Evolutionary conservation across 2,797 vertebrate species (phyloP).

Genomic region (Phataginus tricuspis): DNA sequence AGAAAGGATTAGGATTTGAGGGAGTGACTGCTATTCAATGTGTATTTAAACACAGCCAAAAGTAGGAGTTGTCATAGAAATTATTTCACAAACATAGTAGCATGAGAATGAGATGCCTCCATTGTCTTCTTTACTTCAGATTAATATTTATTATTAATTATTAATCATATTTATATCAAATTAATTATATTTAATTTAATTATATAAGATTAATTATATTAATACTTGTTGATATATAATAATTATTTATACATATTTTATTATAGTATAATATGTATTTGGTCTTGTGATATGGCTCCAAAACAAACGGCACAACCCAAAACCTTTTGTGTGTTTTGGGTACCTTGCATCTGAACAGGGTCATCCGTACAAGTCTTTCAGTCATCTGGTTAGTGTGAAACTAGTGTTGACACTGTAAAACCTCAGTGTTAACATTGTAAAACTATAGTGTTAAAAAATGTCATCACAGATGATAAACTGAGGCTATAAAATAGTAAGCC

Average conservation of each 20-base stretch:
- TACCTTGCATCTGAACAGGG: neutral
- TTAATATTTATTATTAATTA: neutral
- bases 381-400: conserved; percentile 2
- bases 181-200: too few relatives aligned
- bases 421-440: too few relatives aligned
- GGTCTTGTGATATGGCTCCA: neutral
- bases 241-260: too few relatives aligned
- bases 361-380: neutral
- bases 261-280: neutral
- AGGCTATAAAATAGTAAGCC: neutral
- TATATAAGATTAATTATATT: too few relatives aligned
- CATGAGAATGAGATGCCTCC: neutral
- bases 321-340: neutral
- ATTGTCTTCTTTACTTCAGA: neutral
- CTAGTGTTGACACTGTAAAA: neutral
- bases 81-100: neutral
- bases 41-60: neutral
- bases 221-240: too few relatives aligned
- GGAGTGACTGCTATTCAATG: neutral
- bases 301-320: neutral
- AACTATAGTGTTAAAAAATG: neutral
- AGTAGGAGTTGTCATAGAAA: neutral
- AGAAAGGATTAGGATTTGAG: neutral
- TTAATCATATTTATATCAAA: too few relatives aligned
- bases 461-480: neutral